phyloP scores from a whole-genome alignment of 2,797 vertebrate species.

The Spea hammondii region DNA sequence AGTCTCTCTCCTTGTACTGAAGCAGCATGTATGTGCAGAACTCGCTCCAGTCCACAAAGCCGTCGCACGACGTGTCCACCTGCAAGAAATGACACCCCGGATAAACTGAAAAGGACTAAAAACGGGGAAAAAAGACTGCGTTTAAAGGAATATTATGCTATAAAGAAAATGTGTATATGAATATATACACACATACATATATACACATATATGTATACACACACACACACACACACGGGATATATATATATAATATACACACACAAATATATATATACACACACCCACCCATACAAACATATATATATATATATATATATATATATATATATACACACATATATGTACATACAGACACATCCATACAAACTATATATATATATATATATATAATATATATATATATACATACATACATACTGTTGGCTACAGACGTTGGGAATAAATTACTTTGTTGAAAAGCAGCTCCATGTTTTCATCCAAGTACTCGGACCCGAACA shows the following conservation, averaged over 20 bases:
- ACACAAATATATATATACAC: too few relatives aligned
- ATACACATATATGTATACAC: neutral
- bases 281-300: too few relatives aligned
- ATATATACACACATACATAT: neutral
- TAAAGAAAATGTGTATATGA: neutral
- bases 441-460: conserved; percentile 63
- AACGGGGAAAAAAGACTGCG: neutral
- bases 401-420: neutral
- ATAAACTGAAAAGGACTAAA: neutral
- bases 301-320: too few relatives aligned
- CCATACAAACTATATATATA: too few relatives aligned
- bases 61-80: conserved; percentile 59
- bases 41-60: conserved; percentile 60
- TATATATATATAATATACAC: too few relatives aligned
- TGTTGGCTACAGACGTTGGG: neutral
- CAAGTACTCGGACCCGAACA: conserved; percentile 54
- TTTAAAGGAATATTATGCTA: too few relatives aligned
- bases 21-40: conserved; percentile 64
- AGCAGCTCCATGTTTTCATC: conserved; percentile 58
- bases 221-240: too few relatives aligned
- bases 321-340: too few relatives aligned
- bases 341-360: neutral
- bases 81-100: conserved; percentile 26
- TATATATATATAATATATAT: too few relatives aligned
- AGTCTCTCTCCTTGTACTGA: conserved; percentile 60